These are phyloP conservation scores for Oxycera nigricornis DNA, from an alignment of 2,888 invertebrate species.

Conservation along the genomic window DNA sequence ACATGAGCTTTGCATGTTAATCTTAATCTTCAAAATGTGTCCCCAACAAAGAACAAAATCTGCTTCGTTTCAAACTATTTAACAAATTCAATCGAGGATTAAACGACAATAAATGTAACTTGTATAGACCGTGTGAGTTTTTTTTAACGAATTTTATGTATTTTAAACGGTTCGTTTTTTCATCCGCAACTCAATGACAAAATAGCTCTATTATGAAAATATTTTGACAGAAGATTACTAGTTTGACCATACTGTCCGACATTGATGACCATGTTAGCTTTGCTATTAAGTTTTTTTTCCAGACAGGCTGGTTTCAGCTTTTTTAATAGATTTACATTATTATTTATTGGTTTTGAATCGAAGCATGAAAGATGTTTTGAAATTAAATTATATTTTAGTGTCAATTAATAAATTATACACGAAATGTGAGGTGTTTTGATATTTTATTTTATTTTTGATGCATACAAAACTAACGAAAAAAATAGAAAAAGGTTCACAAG, in stretches of 20 bases:
- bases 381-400: not conserved
- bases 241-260: not conserved
- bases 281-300: not conserved
- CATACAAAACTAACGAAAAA: too few species aligned
- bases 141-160: not conserved
- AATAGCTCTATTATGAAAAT: slow-evolving; percentile 2
- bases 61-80: too few species aligned
- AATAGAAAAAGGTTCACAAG: too few species aligned
- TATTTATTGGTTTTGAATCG: not conserved
- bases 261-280: not conserved
- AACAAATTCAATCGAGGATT: too few species aligned
- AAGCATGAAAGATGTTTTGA: not conserved
- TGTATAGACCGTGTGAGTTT: slow-evolving; percentile 3
- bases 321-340: not conserved
- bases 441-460: too few species aligned
- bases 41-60: too few species aligned
- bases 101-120: too few species aligned
- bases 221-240: not conserved
- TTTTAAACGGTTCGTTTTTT: not conserved
- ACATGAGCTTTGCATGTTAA: too few species aligned
- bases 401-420: not conserved
- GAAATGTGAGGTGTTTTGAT: not conserved
- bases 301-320: not conserved
- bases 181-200: not conserved
- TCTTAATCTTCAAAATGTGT: too few species aligned